A percentile compares a stretch with the other conserved stretches of the same genome.
Conservation (phyloP, 2,797 vertebrate species). For the Morus bassanus region DNA sequence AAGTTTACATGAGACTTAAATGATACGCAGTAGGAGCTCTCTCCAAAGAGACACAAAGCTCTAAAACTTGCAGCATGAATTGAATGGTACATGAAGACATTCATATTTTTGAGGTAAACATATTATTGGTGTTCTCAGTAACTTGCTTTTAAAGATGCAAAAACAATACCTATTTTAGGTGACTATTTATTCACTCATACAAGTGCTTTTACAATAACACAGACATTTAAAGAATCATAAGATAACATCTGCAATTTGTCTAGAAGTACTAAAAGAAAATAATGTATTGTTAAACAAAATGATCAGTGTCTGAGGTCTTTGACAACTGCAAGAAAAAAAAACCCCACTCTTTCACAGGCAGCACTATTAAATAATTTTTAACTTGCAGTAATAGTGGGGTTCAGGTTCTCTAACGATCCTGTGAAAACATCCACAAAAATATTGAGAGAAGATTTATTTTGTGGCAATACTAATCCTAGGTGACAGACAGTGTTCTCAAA, state of each 20-base stretch:
- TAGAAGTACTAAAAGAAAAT: constrained; percentile 36
- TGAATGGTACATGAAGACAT: background rate
- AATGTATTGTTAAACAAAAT: constrained; percentile 27
- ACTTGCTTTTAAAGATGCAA: constrained; percentile 18
- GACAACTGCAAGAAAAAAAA: background rate
- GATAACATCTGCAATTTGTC: constrained; percentile 6
- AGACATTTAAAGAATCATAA: constrained; percentile 27
- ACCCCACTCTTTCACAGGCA: background rate
- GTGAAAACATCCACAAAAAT: constrained; percentile 29
- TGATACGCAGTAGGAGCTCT: background rate
- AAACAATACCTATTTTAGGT: background rate
- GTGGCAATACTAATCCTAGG: constrained; percentile 36
- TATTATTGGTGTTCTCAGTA: background rate
- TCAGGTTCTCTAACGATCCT: background rate
- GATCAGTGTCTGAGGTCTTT: background rate
- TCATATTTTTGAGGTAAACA: background rate
- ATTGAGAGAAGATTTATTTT: constrained; percentile 29
- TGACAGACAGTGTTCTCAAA: constrained; percentile 37
- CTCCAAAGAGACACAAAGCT: background rate
- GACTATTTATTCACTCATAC: background rate
- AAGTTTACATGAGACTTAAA: background rate
- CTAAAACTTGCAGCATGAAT: background rate
- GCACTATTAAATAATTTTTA: constrained; percentile 28
- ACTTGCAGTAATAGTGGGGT: constrained; percentile 25
- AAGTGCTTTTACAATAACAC: constrained; percentile 35